A percentile compares a stretch with the other conserved stretches of the same genome.
phyloP scores from a whole-genome alignment of 2,888 invertebrate species.

The Dasypogon diadema region DNA sequence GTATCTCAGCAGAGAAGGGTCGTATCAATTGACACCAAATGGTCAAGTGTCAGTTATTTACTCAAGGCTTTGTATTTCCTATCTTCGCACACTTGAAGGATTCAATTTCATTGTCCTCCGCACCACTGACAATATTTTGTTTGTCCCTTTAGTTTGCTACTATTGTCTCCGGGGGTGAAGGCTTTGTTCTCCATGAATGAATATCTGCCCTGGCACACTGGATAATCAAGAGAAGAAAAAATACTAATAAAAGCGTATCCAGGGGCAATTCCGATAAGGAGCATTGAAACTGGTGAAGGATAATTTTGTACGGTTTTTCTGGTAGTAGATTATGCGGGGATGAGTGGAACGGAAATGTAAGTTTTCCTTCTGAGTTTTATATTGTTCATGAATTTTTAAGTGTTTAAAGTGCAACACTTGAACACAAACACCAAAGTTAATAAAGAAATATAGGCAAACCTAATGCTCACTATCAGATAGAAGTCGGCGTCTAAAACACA shows the following conservation, averaged over 20 bases:
- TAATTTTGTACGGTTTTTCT: too few species aligned
- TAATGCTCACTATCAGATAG: too few species aligned
- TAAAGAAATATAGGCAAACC: too few species aligned
- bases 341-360: too few species aligned
- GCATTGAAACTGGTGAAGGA: background rate
- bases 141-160: constrained; percentile 44
- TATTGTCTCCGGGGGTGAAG: constrained; percentile 34
- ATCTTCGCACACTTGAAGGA: constrained; percentile 33
- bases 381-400: too few species aligned
- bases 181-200: constrained; percentile 28
- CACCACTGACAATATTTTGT: constrained; percentile 15
- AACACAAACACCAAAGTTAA: too few species aligned
- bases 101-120: constrained; percentile 36
- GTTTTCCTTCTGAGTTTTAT: too few species aligned
- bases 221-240: constrained; percentile 43
- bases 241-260: constrained; percentile 48
- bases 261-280: constrained; percentile 22
- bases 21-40: constrained; percentile 43
- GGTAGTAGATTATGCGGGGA: too few species aligned
- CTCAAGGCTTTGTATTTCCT: background rate
- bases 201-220: constrained; percentile 1
- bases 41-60: constrained; percentile 41
- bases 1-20: background rate
- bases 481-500: too few species aligned
- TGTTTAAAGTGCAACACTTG: too few species aligned